phyloP scores from a whole-genome alignment of 2,797 vertebrate genomes.

The Fundulus diaphanus region DNA sequence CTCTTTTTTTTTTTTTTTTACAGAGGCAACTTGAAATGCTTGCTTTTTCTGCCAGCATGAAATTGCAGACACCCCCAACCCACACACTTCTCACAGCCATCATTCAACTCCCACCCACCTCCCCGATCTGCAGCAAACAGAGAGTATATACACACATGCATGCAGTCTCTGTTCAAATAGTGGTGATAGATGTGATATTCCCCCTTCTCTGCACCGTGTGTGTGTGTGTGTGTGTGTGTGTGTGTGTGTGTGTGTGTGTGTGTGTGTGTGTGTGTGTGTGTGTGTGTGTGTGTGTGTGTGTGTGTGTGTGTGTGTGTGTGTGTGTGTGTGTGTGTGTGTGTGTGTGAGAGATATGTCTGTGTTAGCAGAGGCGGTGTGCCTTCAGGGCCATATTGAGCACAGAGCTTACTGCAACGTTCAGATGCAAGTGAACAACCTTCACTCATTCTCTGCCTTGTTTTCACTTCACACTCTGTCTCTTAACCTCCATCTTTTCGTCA shows the following conservation, averaged over 20 bases:
- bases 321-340: constrained; percentile 23
- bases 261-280: constrained; percentile 29
- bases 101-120: constrained; percentile 78
- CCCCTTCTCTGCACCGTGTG: constrained; percentile 45
- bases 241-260: constrained; percentile 20
- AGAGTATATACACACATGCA: constrained; percentile 70
- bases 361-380: constrained; percentile 79
- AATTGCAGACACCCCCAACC: constrained; percentile 82
- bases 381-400: constrained; percentile 79
- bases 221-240: constrained; percentile 20
- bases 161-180: constrained; percentile 75
- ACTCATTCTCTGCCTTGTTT: constrained; percentile 63
- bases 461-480: constrained; percentile 49
- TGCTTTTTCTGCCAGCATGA: constrained; percentile 59
- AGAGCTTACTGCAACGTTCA: constrained; percentile 77
- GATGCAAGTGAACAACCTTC: constrained; percentile 75
- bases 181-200: constrained; percentile 79
- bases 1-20: constrained; percentile 26
- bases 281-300: constrained; percentile 19
- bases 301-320: constrained; percentile 24
- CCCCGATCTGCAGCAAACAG: constrained; percentile 71
- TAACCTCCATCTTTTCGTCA: constrained; percentile 33
- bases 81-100: constrained; percentile 80
- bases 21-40: constrained; percentile 65
- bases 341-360: constrained; percentile 62